Evolutionary conservation across 1,140 invertebrate genomes (phyloP).

Genomic region (Drosophila setifemur): DNA sequence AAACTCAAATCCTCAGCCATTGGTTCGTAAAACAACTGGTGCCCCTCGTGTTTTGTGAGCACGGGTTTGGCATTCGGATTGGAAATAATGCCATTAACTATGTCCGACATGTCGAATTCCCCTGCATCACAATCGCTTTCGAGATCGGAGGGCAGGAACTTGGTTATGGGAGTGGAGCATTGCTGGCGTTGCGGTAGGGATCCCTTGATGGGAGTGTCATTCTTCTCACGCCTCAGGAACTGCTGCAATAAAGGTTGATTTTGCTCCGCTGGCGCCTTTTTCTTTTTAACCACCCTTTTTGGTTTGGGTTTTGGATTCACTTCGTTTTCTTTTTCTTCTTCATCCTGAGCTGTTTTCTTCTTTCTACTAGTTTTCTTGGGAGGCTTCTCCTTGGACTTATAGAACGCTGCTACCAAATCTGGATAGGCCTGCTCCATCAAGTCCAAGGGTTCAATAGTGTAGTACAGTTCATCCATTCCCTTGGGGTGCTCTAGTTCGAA

Average conservation of each 20-base stretch:
- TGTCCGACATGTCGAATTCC: conserved; percentile 84
- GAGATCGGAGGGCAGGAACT: conserved; percentile 56
- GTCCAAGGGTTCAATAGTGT: conserved; percentile 87
- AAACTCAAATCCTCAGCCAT: conserved; percentile 53
- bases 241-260: conserved; percentile 72
- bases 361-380: conserved; percentile 79
- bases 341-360: conserved; percentile 72
- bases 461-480: conserved; percentile 83
- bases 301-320: conserved; percentile 15
- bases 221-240: conserved; percentile 63
- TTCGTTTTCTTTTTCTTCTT: conserved; percentile 19
- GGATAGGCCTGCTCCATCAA: conserved; percentile 87
- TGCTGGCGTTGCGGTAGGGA: conserved; percentile 26
- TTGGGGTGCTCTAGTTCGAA: conserved; percentile 76
- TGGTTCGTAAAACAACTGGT: conserved; percentile 58
- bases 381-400: conserved; percentile 84
- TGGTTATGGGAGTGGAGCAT: conserved; percentile 69
- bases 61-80: conserved; percentile 57
- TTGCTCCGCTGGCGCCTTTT: conserved; percentile 10
- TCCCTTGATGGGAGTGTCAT: conserved; percentile 31
- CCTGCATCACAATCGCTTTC: conserved; percentile 79
- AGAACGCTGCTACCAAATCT: conserved; percentile 85
- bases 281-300: conserved; percentile 33
- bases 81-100: conserved; percentile 85
- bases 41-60: conserved; percentile 50